Percentiles rank a stretch among this genome's conserved stretches.
Evolutionary conservation across 2,888 invertebrate genomes (phyloP).

Genomic region (Phanerotoma sp.): DNA sequence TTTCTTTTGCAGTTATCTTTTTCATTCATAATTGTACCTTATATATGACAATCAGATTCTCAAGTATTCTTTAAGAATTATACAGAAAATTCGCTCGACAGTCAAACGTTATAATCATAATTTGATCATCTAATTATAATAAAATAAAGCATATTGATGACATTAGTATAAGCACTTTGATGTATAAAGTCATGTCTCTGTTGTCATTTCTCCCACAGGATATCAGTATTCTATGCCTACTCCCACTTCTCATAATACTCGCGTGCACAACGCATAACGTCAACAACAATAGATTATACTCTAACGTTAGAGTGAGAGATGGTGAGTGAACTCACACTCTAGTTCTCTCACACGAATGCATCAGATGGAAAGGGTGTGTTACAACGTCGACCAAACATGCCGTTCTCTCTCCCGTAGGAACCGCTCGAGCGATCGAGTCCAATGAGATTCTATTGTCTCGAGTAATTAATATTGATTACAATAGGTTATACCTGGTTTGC

Average conservation of each 20-base stretch:
- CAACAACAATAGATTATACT: slow-evolving; percentile 57
- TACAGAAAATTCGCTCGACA: too few species aligned
- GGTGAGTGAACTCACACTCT: slow-evolving; percentile 38
- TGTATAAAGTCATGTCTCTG: too few species aligned
- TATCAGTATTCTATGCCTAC: neutral
- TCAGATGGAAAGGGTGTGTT: slow-evolving; percentile 20
- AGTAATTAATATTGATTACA: slow-evolving; percentile 59
- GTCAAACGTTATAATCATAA: too few species aligned
- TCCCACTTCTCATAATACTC: slow-evolving; percentile 3
- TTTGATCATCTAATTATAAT: too few species aligned
- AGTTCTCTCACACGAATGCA: slow-evolving; percentile 19
- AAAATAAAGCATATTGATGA: slow-evolving; percentile 18
- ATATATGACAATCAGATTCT: too few species aligned
- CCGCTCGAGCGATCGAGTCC: slow-evolving; percentile 56
- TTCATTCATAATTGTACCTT: too few species aligned
- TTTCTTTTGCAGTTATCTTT: too few species aligned
- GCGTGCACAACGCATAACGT: slow-evolving; percentile 55
- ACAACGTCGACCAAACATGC: slow-evolving; percentile 9
- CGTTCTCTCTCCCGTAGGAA: slow-evolving; percentile 23
- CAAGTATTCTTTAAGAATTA: too few species aligned
- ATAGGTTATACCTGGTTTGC: slow-evolving; percentile 54
- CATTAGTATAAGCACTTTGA: neutral
- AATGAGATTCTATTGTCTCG: slow-evolving; percentile 59
- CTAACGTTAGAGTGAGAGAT: slow-evolving; percentile 33
- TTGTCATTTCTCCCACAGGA: neutral